Evolutionary conservation across 2,888 invertebrate species (phyloP).

Genomic region (Nezara viridula): DNA sequence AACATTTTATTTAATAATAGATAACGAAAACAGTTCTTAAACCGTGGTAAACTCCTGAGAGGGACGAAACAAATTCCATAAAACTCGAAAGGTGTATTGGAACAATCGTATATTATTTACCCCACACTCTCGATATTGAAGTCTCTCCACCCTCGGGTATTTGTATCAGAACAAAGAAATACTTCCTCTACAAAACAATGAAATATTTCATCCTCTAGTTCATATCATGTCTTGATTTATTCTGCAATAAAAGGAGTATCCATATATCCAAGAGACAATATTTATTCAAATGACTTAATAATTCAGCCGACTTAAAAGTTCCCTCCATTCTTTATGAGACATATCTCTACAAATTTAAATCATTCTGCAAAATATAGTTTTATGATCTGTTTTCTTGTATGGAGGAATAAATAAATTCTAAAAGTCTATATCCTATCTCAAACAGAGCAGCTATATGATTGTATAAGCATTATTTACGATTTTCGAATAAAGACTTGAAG

Average conservation of each 20-base stretch:
- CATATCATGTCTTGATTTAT: slow-evolving; percentile 13
- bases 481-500: no score
- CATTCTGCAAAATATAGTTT: no score
- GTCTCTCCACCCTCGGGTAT: background rate
- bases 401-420: no score
- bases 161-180: background rate
- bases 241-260: background rate
- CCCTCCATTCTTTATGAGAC: no score
- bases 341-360: background rate
- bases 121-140: background rate
- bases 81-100: background rate
- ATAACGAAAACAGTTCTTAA: background rate
- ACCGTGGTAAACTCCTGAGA: no score
- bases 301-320: background rate
- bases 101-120: background rate
- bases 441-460: no score
- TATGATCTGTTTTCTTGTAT: no score
- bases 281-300: background rate
- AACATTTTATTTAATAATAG: no score
- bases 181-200: background rate
- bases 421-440: no score
- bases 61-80: background rate
- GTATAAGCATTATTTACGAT: no score
- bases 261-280: background rate
- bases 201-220: background rate